Conservation (phyloP, 2,797 vertebrate species). For the Sternotherus odoratus region DNA sequence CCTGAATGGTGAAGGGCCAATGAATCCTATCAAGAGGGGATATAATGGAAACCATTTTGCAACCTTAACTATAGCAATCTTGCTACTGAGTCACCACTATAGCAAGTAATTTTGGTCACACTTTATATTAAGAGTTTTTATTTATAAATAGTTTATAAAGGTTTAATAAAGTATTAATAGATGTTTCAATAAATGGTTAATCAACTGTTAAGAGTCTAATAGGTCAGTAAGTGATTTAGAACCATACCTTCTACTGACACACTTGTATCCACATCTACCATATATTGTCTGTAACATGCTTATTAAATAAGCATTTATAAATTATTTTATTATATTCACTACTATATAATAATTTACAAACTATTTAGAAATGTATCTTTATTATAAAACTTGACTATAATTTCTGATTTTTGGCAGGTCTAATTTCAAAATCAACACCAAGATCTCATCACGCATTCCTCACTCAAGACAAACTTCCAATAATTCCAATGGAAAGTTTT, state of each 20-base stretch:
- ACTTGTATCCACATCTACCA: neutral
- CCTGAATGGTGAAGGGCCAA: neutral
- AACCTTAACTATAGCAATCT: neutral
- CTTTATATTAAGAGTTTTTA: neutral
- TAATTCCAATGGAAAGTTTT: neutral
- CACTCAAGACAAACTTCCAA: neutral
- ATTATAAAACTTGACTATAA: neutral
- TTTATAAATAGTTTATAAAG: neutral
- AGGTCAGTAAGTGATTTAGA: neutral
- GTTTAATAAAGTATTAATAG: neutral
- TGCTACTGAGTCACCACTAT: neutral
- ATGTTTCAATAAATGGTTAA: neutral
- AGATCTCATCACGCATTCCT: neutral
- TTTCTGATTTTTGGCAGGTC: neutral
- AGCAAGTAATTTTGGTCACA: neutral
- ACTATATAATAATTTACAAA: neutral
- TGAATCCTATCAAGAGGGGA: neutral
- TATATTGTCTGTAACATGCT: neutral
- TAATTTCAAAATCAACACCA: neutral
- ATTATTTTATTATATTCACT: neutral
- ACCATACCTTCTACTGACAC: neutral
- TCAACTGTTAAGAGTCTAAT: neutral
- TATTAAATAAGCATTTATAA: neutral
- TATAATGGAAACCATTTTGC: neutral
- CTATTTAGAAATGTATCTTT: neutral